phyloP scores from a whole-genome alignment of 2,888 invertebrate species.

The Sarcophaga carnaria region DNA sequence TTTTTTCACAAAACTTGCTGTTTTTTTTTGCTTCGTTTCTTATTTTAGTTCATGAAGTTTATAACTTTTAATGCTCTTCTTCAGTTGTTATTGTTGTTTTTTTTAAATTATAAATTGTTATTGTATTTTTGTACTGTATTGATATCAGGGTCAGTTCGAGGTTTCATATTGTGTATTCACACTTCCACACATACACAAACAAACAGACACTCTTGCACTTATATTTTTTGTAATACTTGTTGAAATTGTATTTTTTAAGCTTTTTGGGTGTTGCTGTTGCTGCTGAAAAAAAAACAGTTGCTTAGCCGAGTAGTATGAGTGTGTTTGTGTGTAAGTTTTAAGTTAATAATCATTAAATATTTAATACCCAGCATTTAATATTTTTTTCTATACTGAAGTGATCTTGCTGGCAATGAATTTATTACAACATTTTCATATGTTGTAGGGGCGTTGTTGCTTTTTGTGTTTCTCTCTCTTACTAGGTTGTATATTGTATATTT shows the following conservation, averaged over 20 bases:
- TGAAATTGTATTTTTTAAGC: constrained; percentile 58
- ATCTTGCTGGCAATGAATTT: constrained; percentile 69
- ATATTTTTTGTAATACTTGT: constrained; percentile 67
- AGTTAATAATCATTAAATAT: constrained; percentile 39
- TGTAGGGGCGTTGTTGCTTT: constrained; percentile 44
- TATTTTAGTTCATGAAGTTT: constrained; percentile 61
- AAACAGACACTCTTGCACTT: not conserved
- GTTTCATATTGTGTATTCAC: constrained; percentile 74
- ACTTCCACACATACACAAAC: not conserved
- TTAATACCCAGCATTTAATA: constrained; percentile 52
- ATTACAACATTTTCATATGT: constrained; percentile 61
- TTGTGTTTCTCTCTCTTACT: constrained; percentile 5
- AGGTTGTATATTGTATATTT: not conserved
- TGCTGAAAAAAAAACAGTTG: constrained; percentile 2
- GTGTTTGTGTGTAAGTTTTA: constrained; percentile 40
- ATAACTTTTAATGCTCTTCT: constrained; percentile 25
- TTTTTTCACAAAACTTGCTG: constrained; percentile 9
- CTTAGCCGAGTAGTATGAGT: constrained; percentile 3
- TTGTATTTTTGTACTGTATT: constrained; percentile 63
- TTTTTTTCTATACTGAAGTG: constrained; percentile 22
- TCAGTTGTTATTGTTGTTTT: not conserved
- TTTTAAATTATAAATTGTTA: constrained; percentile 21
- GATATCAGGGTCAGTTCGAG: constrained; percentile 81
- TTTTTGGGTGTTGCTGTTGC: constrained; percentile 56
- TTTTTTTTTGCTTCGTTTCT: constrained; percentile 54